phyloP scores from a whole-genome alignment of 2,888 invertebrate species.

The Patella ulyssiponensis region DNA sequence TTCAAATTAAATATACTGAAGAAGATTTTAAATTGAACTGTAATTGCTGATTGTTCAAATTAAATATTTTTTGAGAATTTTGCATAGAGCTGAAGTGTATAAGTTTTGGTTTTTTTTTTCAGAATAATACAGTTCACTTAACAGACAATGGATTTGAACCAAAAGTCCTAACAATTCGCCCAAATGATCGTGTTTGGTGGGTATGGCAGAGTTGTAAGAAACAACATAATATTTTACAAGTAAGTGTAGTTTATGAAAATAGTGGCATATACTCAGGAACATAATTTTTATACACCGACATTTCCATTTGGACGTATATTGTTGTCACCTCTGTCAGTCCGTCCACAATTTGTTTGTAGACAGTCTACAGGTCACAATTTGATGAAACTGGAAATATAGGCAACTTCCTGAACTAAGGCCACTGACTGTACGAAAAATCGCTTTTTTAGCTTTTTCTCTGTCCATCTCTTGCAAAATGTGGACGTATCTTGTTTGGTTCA shows the following conservation, averaged over 20 bases:
- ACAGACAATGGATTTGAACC: constrained; percentile 71
- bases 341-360: no score
- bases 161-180: constrained; percentile 68
- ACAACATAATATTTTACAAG: constrained; percentile 71
- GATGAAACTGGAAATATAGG: no score
- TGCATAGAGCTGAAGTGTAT: neutral
- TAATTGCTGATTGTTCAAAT: neutral
- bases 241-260: constrained; percentile 31
- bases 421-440: no score
- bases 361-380: no score
- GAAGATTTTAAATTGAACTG: neutral
- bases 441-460: no score
- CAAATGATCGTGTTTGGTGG: constrained; percentile 72
- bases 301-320: no score
- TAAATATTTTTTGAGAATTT: neutral
- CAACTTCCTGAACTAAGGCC: no score
- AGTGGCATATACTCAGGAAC: no score
- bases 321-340: no score
- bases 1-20: neutral
- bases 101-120: constrained; percentile 22
- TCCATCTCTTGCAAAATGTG: no score
- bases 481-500: no score
- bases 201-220: constrained; percentile 71
- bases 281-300: no score
- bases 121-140: constrained; percentile 72